Evolutionary conservation across 2,797 vertebrate species (phyloP).

Genomic region (Rhincodon typus): DNA sequence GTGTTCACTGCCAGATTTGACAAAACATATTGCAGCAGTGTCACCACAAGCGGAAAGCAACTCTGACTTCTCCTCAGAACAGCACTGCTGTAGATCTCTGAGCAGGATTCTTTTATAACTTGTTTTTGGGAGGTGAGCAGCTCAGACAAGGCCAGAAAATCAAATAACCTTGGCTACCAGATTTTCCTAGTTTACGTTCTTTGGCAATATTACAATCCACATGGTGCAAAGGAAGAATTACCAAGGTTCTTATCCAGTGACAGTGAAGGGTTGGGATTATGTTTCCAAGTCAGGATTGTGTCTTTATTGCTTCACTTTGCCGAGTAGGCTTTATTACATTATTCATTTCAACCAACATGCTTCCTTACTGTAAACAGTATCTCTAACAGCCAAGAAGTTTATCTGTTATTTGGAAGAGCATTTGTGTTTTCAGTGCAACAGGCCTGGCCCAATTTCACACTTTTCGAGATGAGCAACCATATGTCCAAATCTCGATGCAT

Average conservation of each 20-base stretch:
- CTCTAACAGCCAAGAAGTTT: neutral
- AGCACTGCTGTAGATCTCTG: neutral
- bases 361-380: neutral
- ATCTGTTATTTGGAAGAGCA: neutral
- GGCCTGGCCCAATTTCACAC: neutral
- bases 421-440: neutral
- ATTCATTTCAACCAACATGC: neutral
- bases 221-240: no score
- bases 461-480: neutral
- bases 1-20: neutral
- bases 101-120: neutral
- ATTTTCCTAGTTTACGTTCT: no score
- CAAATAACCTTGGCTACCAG: no score
- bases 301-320: neutral
- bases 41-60: neutral
- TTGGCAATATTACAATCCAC: no score
- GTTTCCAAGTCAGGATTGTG: no score
- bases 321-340: neutral
- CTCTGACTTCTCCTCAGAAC: no score
- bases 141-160: no score
- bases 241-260: no score
- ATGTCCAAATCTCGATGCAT: neutral
- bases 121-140: no score
- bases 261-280: no score
- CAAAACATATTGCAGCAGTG: neutral